A percentile compares a stretch with the other conserved stretches of the same genome.
Conservation (phyloP, 2,888 invertebrate genomes). For the Aphidoletes aphidimyza region DNA sequence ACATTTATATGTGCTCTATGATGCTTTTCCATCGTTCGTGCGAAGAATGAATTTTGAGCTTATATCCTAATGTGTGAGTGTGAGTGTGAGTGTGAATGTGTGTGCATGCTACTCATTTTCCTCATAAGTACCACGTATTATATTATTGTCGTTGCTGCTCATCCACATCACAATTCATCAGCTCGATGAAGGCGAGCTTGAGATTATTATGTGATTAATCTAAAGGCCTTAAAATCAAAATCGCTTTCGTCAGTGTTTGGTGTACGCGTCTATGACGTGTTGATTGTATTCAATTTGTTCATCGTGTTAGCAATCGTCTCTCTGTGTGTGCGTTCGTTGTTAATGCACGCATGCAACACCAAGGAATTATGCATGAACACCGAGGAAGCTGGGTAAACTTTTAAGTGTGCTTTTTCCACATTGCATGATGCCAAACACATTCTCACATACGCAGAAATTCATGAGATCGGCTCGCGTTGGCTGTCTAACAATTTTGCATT, state of each 20-base stretch:
- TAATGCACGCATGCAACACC: not conserved
- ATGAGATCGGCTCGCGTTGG: no score
- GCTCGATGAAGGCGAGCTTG: not conserved
- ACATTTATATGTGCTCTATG: no score
- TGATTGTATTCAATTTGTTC: not conserved
- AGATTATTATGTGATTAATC: conserved; percentile 15
- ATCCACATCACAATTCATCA: not conserved
- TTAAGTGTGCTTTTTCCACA: no score
- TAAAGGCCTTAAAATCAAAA: not conserved
- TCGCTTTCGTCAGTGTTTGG: not conserved
- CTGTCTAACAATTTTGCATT: no score
- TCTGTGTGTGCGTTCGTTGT: not conserved
- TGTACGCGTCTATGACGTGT: not conserved
- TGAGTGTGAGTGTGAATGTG: not conserved
- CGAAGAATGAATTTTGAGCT: not conserved
- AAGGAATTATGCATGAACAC: no score
- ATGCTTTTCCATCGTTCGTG: not conserved
- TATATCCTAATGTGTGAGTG: no score
- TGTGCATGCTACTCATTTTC: not conserved
- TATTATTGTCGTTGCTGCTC: not conserved
- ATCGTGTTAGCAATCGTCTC: not conserved
- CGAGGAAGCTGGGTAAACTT: no score
- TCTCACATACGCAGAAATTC: no score
- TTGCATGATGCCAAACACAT: no score
- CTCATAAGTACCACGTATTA: not conserved